Evolutionary conservation across 2,888 invertebrate genomes (phyloP), one percentile per base, ranked within the genome.

Genomic region (Cephus sareptanus): DNA sequence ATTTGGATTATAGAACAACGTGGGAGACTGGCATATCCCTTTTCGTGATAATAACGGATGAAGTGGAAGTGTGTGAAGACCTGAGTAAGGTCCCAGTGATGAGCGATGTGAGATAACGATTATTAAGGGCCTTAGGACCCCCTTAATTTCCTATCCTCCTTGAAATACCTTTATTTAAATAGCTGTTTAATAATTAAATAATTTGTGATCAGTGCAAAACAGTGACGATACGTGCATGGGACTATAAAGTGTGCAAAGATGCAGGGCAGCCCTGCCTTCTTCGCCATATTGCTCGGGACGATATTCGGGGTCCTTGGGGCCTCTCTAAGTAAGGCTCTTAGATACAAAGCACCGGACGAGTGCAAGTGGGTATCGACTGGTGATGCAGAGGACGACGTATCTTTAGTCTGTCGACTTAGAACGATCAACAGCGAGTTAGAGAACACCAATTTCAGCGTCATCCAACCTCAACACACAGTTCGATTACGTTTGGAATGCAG

Each of bases 391-490:
- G 93, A 93, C 88, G 94, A 94, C 86, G 96, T 96, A 75, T 95
- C 96, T 34, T 93, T 96, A 82, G 95, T 95, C 86, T 96, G 96
- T 89, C 93, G 95, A 83, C 92, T 96, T 83, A 93, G 95, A 85
- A 96, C 96, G 87, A 96, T 96, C 92, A 96, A 96, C 92, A 96
- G 96, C 92, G 96, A 96, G 92, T 92, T 96, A 89, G 96, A 96
- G 92, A 96, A 96, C 91, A 96, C 96, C 80, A 96, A 96, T 90
- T 96, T 96, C 92, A 96, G 96, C 92, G 96, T 96, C 82, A 96
- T 96, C 85, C 96, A 96, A 92, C 95, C 96, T 76, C 96, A 96
- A 90, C 95, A 96, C 85, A 96, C 96, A 75, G 96, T 96, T 79
- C 93, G 95, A 77, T 92, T 96, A 85, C 93, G 95, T 81, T 93